phyloP scores from a whole-genome alignment of 2,113 vertebrate species.

The Sapayoa aenigma region DNA sequence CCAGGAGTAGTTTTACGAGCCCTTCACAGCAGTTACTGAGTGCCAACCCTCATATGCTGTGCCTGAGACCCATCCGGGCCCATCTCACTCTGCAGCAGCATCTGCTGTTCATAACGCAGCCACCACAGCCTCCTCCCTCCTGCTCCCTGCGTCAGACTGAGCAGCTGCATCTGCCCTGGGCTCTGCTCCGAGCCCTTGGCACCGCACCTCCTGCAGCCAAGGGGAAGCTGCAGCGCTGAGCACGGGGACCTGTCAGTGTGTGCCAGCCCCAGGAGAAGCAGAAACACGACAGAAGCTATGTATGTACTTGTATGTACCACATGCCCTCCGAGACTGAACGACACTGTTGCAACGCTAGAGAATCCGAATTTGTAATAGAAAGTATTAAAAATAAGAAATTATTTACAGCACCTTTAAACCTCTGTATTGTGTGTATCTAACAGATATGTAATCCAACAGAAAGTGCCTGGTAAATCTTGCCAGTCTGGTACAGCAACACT shows the following conservation, averaged over 20 bases:
- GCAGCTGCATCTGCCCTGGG: not conserved
- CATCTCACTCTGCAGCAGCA: not conserved
- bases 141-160: not conserved
- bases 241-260: accelerated
- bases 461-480: not conserved
- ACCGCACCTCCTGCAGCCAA: not conserved
- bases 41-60: not conserved
- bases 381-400: not conserved
- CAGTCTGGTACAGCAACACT: not conserved
- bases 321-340: not conserved
- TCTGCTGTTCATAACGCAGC: not conserved
- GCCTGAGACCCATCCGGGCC: not conserved
- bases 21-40: not conserved
- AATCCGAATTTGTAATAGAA: not conserved
- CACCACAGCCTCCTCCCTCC: not conserved
- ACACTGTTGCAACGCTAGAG: not conserved
- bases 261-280: not conserved
- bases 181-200: not conserved
- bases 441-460: not conserved
- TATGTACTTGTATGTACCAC: accelerated
- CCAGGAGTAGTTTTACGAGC: not conserved
- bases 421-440: not conserved
- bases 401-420: not conserved
- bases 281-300: not conserved
- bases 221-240: not conserved